Percentiles rank a stretch among this genome's conserved stretches.
phyloP scores from a whole-genome alignment of 2,113 vertebrate species.

The Etheostoma cragini region DNA sequence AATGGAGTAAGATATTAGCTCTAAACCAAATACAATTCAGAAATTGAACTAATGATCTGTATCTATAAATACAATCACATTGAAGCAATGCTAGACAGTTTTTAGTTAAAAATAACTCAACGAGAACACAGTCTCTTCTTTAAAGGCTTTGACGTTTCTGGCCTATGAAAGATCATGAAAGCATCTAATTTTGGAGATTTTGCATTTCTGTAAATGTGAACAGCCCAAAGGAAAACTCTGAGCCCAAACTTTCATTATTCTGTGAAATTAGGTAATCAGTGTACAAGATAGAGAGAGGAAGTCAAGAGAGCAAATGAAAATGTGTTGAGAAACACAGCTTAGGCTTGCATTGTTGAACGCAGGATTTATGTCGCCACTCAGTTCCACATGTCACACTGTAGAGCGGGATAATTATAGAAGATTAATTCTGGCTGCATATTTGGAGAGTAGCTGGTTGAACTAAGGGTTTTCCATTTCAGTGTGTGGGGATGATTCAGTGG shows the following conservation, averaged over 20 bases:
- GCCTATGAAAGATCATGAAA: conserved; percentile 53
- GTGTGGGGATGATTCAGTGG: conserved; percentile 60
- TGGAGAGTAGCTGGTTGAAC: conserved; percentile 35
- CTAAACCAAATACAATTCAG: conserved; percentile 5
- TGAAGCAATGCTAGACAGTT: conserved; percentile 21
- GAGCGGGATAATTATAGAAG: conserved; percentile 59
- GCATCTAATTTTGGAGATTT: conserved; percentile 65
- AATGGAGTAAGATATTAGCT: not conserved
- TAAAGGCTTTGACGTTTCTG: conserved; percentile 53
- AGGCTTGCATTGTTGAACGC: conserved; percentile 54
- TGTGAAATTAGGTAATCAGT: conserved; percentile 50
- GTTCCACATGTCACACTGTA: conserved; percentile 58
- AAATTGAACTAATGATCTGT: conserved; percentile 31
- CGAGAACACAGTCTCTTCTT: conserved; percentile 28
- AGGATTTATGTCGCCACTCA: conserved; percentile 64
- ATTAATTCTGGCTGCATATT: conserved; percentile 61
- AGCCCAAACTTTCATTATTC: conserved; percentile 42
- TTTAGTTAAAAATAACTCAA: conserved; percentile 70
- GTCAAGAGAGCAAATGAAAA: conserved; percentile 47
- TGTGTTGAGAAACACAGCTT: conserved; percentile 56
- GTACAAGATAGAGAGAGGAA: conserved; percentile 35
- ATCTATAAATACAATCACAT: conserved; percentile 50
- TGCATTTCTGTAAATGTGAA: conserved; percentile 31
- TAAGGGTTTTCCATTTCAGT: conserved; percentile 48
- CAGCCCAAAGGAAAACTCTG: conserved; percentile 43